These are phyloP conservation scores for Chironomus riparius DNA, from an alignment of 2,888 invertebrate genomes.

Conservation along the genomic window DNA sequence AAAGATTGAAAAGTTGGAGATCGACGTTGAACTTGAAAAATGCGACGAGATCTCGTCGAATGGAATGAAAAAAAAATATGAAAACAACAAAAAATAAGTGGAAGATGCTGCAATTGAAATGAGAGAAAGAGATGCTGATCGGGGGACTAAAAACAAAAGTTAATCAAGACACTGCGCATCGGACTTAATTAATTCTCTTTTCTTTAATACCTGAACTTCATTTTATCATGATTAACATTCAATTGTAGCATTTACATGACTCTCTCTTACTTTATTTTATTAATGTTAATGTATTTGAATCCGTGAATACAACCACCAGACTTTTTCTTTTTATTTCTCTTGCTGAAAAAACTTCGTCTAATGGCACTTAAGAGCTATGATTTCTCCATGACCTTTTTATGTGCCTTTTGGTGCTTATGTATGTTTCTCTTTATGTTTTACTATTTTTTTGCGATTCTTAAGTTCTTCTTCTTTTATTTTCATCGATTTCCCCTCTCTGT, in stretches of 20 bases:
- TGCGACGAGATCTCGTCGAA: neutral
- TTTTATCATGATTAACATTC: conserved; percentile 12
- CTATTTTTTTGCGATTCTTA: neutral
- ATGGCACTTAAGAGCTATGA: neutral
- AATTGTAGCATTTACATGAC: conserved; percentile 15
- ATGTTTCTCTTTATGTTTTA: neutral
- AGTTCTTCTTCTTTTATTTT: neutral
- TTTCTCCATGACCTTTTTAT: conserved; percentile 24
- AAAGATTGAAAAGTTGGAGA: too few relatives aligned
- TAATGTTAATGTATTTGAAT: too few relatives aligned
- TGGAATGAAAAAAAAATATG: neutral
- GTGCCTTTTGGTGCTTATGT: neutral
- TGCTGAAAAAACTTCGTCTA: neutral
- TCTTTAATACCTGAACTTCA: conserved; percentile 11
- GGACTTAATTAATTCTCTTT: conserved; percentile 12
- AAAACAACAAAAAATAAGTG: neutral
- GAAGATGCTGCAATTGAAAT: too few relatives aligned
- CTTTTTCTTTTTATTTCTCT: neutral
- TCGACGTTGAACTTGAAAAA: too few relatives aligned
- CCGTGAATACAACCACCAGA: neutral
- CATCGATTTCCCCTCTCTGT: too few relatives aligned
- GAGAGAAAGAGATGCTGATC: too few relatives aligned
- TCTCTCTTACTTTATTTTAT: neutral
- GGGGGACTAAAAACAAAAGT: neutral
- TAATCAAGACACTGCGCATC: conserved; percentile 5